Percentiles rank a stretch among this genome's conserved stretches.
phyloP scores from a whole-genome alignment of 2,113 vertebrate species.

The Rhinolophus sinicus region DNA sequence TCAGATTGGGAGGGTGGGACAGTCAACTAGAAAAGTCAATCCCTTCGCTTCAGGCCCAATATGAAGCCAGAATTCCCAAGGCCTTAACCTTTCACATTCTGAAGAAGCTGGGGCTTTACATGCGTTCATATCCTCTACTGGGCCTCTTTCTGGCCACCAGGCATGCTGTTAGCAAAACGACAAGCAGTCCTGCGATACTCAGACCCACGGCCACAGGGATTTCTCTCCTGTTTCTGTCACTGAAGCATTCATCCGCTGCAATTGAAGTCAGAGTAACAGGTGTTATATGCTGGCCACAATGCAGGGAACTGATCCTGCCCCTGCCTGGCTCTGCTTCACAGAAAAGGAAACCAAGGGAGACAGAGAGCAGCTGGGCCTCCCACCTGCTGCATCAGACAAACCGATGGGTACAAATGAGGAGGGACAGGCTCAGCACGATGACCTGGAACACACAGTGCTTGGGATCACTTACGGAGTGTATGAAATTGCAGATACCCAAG shows the following conservation, averaged over 20 bases:
- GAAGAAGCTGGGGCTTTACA: conserved; percentile 76
- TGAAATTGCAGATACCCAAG: neutral
- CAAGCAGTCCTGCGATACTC: conserved; percentile 83
- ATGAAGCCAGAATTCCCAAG: conserved; percentile 20
- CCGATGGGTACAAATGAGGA: neutral
- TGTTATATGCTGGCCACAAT: conserved; percentile 29
- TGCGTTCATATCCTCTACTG: conserved; percentile 85
- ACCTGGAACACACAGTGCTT: neutral
- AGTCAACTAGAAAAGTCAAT: neutral
- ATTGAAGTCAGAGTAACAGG: conserved; percentile 74
- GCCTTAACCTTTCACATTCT: conserved; percentile 10
- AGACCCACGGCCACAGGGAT: conserved; percentile 86
- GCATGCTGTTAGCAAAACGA: conserved; percentile 84
- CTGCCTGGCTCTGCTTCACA: neutral
- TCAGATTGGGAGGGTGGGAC: neutral
- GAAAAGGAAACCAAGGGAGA: neutral
- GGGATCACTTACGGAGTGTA: neutral
- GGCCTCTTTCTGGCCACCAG: conserved; percentile 87
- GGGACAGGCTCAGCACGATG: no score
- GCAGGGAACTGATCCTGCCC: neutral
- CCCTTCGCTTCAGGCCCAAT: neutral
- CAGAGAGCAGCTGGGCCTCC: neutral
- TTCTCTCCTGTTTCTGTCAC: conserved; percentile 86
- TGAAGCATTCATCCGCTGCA: conserved; percentile 92
- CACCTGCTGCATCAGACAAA: neutral